Conservation (phyloP, 2,113 vertebrate genomes). For the Vombatus ursinus region DNA sequence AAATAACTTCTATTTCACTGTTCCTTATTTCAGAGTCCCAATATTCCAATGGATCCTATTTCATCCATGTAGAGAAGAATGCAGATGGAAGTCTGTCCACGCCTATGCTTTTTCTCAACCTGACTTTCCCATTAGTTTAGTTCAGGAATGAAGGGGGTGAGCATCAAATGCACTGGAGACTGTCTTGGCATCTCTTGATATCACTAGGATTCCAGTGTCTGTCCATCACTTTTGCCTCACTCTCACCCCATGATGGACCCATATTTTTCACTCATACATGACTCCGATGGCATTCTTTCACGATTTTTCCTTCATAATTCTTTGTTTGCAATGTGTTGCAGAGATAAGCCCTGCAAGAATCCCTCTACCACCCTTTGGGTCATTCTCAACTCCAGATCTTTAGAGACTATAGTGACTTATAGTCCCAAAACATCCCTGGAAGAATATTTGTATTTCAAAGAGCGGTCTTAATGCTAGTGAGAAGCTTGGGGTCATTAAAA, state of each 20-base stretch:
- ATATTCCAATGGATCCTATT: not conserved
- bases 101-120: not conserved
- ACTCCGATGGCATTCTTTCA: not conserved
- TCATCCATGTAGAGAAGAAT: not conserved
- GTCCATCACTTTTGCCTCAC: not conserved
- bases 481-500: not conserved
- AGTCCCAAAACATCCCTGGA: not conserved
- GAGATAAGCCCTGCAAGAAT: not conserved
- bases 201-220: not conserved
- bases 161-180: not conserved
- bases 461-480: not conserved
- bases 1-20: not conserved
- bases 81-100: not conserved
- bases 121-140: not conserved
- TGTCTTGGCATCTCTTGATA: not conserved
- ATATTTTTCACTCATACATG: not conserved
- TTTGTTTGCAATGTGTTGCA: not conserved
- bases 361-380: not conserved
- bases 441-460: not conserved
- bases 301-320: not conserved
- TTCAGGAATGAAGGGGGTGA: not conserved
- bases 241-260: not conserved
- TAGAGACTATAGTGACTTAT: not conserved
- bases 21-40: not conserved
- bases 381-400: not conserved